Evolutionary conservation across 2,888 invertebrate genomes (phyloP).

Genomic region (Brachypalpus laphriformis): DNA sequence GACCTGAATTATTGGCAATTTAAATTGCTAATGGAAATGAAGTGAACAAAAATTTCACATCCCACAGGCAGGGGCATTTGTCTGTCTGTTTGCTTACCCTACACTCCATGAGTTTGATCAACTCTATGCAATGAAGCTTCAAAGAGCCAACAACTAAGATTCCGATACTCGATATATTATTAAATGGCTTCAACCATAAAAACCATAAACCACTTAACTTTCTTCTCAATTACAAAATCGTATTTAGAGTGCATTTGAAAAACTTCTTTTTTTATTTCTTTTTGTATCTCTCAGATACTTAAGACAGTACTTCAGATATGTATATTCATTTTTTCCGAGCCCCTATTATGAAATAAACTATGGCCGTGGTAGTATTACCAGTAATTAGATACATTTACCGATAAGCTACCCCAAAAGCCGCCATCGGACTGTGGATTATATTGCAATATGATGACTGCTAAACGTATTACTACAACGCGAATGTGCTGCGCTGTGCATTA

Average conservation of each 20-base stretch:
- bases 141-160: neutral
- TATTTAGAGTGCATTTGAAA: constrained; percentile 53
- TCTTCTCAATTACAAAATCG: constrained; percentile 66
- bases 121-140: constrained; percentile 20
- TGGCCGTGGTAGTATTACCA: constrained; percentile 8
- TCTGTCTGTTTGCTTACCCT: neutral
- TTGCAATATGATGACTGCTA: neutral
- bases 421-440: constrained; percentile 22
- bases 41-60: constrained; percentile 17
- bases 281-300: constrained; percentile 17
- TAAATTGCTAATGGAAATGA: constrained; percentile 54
- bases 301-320: constrained; percentile 4
- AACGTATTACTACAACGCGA: neutral
- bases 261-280: constrained; percentile 11
- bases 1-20: constrained; percentile 72
- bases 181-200: constrained; percentile 57
- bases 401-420: constrained; percentile 59
- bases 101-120: constrained; percentile 47
- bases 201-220: constrained; percentile 70
- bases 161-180: constrained; percentile 34
- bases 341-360: constrained; percentile 50
- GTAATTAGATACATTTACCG: constrained; percentile 55
- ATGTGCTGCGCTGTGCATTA: constrained; percentile 5
- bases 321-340: constrained; percentile 1
- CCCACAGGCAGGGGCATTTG: neutral